Evolutionary conservation across 1,140 invertebrate genomes (phyloP).

Genomic region (Caenorhabditis remanei): DNA sequence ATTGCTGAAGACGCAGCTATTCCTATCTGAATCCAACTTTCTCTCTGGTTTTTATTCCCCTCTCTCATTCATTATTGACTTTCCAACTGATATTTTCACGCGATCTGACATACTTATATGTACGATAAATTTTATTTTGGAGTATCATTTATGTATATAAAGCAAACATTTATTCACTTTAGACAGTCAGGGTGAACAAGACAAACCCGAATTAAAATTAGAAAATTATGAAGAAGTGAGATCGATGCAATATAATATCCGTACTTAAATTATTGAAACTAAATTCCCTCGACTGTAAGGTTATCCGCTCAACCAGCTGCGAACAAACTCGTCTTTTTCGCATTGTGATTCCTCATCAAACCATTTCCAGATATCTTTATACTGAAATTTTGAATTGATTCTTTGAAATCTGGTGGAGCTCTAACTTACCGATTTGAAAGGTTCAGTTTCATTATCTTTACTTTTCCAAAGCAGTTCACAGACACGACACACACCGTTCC

Average conservation of each 20-base stretch:
- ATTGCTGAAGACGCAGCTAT: neutral
- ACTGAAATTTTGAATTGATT: conserved; percentile 57
- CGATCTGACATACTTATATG: neutral
- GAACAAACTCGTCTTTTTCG: conserved; percentile 61
- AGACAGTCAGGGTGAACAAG: neutral
- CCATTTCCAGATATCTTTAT: conserved; percentile 61
- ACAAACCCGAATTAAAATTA: neutral
- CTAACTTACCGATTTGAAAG: conserved; percentile 52
- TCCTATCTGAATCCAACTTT: neutral
- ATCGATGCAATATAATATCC: conserved; percentile 6
- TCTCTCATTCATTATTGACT: neutral
- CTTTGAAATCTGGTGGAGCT: neutral
- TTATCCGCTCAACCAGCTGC: conserved; percentile 31
- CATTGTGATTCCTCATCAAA: conserved; percentile 58
- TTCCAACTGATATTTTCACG: too few relatives aligned
- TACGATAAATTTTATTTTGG: neutral
- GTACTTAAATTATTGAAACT: neutral
- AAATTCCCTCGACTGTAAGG: neutral
- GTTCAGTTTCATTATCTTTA: neutral
- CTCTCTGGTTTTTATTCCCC: neutral
- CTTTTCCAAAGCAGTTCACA: conserved; percentile 60
- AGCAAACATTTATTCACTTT: too few relatives aligned
- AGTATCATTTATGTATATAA: too few relatives aligned
- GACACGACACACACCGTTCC: conserved; percentile 58
- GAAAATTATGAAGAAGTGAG: neutral